Conservation (phyloP, 2,113 vertebrate species). For the Poeciliopsis retropinna region DNA sequence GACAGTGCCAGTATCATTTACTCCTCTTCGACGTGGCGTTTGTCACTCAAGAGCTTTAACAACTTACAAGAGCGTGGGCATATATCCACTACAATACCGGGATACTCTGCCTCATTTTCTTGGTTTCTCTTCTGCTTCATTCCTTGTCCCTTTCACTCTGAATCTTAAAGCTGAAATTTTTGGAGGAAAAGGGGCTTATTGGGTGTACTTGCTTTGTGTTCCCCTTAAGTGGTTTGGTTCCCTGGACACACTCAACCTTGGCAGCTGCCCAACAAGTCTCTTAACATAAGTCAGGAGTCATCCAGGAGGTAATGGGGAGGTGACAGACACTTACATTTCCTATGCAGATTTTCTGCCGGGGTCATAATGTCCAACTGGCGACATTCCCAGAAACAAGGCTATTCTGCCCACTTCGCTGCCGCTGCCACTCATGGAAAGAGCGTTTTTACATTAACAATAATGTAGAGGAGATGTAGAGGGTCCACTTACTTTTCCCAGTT, state of each 20-base stretch:
- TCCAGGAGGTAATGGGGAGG: constrained; percentile 31
- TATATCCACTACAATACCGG: background rate
- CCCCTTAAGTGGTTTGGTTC: background rate
- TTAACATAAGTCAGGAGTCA: constrained; percentile 30
- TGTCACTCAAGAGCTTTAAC: background rate
- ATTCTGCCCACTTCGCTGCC: constrained; percentile 32
- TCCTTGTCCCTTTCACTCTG: constrained; percentile 1
- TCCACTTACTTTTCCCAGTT: constrained; percentile 35
- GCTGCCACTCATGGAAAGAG: constrained; percentile 27
- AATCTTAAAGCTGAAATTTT: constrained; percentile 22
- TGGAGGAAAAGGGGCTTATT: constrained; percentile 3
- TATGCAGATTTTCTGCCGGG: constrained; percentile 23
- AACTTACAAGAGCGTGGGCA: constrained; percentile 18
- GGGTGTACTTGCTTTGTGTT: constrained; percentile 1
- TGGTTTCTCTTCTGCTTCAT: background rate
- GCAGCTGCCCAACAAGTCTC: constrained; percentile 10
- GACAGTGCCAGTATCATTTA: background rate
- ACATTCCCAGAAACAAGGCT: constrained; percentile 30
- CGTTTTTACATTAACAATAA: constrained; percentile 22
- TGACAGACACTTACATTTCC: constrained; percentile 31
- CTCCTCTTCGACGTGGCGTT: background rate
- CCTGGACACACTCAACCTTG: constrained; percentile 7
- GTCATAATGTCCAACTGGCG: constrained; percentile 41
- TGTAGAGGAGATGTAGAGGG: constrained; percentile 32
- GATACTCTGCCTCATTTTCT: background rate